These are phyloP conservation scores for Otolemur garnettii DNA, from an alignment of 2,113 vertebrate species.

Conservation along the genomic window DNA sequence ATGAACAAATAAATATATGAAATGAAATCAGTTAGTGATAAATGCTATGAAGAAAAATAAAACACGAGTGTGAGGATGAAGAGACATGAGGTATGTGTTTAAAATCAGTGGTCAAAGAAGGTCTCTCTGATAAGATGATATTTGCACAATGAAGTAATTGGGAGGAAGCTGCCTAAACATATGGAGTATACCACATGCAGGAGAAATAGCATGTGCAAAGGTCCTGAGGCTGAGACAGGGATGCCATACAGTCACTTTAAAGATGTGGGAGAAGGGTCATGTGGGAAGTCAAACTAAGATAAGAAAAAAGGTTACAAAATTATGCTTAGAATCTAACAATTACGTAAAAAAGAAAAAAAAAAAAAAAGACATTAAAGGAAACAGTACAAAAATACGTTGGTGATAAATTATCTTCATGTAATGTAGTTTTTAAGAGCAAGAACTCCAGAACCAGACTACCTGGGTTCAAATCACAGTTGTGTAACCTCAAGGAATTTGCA, in stretches of 20 bases:
- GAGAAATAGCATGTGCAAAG: neutral
- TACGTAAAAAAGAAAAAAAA: neutral
- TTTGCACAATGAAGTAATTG: neutral
- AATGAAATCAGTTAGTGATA: neutral
- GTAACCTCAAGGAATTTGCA: neutral
- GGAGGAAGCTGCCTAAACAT: neutral
- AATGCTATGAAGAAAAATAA: neutral
- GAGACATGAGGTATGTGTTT: neutral
- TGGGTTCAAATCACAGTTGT: neutral
- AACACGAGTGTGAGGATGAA: fast-evolving
- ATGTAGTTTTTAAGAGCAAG: neutral
- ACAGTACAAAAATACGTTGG: neutral
- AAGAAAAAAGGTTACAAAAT: neutral
- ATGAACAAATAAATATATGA: neutral
- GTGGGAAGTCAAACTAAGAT: neutral
- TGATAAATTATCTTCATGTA: neutral
- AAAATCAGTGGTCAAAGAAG: neutral
- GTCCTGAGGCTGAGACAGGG: neutral
- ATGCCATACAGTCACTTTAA: neutral
- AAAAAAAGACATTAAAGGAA: neutral
- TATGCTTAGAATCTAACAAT: neutral
- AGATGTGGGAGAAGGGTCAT: neutral
- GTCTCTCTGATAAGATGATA: neutral
- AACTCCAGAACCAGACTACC: neutral
- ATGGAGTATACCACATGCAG: no score